Percentiles rank a stretch among this genome's conserved stretches.
Conservation (phyloP, 2,797 vertebrate genomes). For the Margarornis squamiger region DNA sequence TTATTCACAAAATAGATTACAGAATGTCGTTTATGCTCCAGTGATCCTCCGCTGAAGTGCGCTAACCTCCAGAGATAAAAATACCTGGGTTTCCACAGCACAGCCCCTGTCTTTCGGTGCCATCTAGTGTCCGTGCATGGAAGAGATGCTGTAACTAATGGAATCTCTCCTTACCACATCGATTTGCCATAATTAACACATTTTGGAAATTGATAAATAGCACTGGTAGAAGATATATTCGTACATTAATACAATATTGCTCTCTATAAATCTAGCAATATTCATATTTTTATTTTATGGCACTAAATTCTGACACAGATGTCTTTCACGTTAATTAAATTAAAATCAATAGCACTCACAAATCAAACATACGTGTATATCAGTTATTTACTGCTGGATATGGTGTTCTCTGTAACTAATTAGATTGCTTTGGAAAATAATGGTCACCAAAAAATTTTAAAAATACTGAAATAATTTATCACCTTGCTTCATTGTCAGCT, state of each 20-base stretch:
- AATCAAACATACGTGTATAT: neutral
- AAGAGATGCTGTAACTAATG: neutral
- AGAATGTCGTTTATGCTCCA: neutral
- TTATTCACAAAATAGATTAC: neutral
- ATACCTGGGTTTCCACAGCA: neutral
- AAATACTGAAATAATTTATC: neutral
- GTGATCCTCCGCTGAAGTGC: neutral
- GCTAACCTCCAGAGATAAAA: neutral
- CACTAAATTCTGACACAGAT: neutral
- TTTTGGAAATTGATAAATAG: neutral
- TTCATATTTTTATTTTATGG: neutral
- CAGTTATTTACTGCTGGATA: neutral
- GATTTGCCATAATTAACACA: neutral
- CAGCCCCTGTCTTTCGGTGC: slow-evolving; percentile 23
- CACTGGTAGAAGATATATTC: neutral
- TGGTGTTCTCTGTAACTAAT: neutral
- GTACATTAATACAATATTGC: neutral
- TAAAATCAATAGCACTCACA: neutral
- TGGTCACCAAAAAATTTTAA: neutral
- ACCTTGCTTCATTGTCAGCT: neutral
- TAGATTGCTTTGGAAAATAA: neutral
- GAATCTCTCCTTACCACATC: neutral
- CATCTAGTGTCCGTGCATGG: neutral
- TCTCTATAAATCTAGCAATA: neutral
- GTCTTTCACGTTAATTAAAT: neutral